A percentile compares a stretch with the other conserved stretches of the same genome.
phyloP scores from a whole-genome alignment of 2,797 vertebrate species.

The Pagetopsis macropterus region DNA sequence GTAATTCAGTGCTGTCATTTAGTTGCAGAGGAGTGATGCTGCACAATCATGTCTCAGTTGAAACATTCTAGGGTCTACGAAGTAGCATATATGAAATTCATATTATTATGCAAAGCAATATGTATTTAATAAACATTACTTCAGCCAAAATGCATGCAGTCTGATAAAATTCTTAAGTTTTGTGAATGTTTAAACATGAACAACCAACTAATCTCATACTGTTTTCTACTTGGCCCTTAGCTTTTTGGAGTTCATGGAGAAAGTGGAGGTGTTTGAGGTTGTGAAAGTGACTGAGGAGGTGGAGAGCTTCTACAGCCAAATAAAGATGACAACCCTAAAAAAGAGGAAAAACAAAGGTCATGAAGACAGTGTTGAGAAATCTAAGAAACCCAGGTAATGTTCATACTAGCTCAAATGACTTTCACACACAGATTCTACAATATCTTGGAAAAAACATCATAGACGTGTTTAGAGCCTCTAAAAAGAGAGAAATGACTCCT shows the following conservation, averaged over 20 bases:
- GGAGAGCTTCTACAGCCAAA: constrained; percentile 85
- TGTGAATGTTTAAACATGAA: neutral
- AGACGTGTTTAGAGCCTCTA: neutral
- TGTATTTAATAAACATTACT: neutral
- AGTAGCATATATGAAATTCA: neutral
- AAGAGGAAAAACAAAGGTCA: constrained; percentile 89
- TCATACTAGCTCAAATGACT: neutral
- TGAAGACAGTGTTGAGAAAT: constrained; percentile 85
- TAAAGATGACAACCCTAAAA: constrained; percentile 87
- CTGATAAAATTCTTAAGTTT: neutral
- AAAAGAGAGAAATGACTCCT: neutral
- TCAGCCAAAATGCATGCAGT: neutral
- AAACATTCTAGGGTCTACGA: neutral
- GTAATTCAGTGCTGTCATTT: neutral
- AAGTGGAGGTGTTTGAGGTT: constrained; percentile 88
- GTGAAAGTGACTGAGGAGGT: constrained; percentile 91
- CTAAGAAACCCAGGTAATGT: constrained; percentile 92
- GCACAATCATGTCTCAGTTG: neutral
- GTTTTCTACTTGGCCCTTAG: constrained; percentile 1
- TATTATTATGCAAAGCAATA: neutral
- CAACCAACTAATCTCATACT: neutral
- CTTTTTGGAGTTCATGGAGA: constrained; percentile 69
- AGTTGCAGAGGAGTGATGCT: neutral
- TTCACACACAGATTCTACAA: neutral
- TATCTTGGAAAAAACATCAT: neutral